Evolutionary conservation across 2,888 invertebrate genomes (phyloP).

Genomic region (Theretra japonica): DNA sequence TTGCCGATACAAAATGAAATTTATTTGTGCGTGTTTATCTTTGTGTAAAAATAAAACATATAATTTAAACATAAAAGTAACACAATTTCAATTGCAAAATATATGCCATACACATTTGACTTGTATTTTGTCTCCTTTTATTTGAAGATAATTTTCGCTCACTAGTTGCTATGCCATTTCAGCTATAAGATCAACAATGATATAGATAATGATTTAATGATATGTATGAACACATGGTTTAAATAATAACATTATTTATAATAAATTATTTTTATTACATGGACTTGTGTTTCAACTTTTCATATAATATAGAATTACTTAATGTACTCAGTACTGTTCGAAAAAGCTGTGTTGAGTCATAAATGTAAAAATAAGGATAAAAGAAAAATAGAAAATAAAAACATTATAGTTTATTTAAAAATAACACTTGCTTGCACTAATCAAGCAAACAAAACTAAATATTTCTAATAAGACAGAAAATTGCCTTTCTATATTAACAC

Average conservation of each 20-base stretch:
- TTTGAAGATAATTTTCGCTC: too few species aligned
- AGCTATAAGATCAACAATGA: too few species aligned
- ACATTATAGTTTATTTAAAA: conserved; percentile 73
- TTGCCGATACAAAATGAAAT: neutral
- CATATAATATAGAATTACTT: neutral
- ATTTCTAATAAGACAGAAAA: conserved; percentile 70
- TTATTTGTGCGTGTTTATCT: neutral
- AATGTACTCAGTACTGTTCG: too few species aligned
- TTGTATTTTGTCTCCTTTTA: too few species aligned
- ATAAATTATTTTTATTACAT: neutral
- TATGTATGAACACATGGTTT: neutral
- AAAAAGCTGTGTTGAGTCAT: neutral
- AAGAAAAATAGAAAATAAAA: conserved; percentile 49
- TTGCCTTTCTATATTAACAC: conserved; percentile 66
- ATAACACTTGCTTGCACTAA: conserved; percentile 74
- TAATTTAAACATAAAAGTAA: neutral
- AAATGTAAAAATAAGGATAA: conserved; percentile 30
- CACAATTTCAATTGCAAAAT: too few species aligned
- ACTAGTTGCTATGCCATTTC: too few species aligned
- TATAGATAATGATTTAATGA: too few species aligned
- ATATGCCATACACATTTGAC: too few species aligned
- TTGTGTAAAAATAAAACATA: too few species aligned
- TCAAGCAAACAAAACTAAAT: conserved; percentile 78
- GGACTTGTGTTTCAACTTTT: neutral
- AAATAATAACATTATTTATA: neutral